Base-by-base conservation (phyloP, 2,113 vertebrate genomes). In the Macaca nemestrina region DNA sequence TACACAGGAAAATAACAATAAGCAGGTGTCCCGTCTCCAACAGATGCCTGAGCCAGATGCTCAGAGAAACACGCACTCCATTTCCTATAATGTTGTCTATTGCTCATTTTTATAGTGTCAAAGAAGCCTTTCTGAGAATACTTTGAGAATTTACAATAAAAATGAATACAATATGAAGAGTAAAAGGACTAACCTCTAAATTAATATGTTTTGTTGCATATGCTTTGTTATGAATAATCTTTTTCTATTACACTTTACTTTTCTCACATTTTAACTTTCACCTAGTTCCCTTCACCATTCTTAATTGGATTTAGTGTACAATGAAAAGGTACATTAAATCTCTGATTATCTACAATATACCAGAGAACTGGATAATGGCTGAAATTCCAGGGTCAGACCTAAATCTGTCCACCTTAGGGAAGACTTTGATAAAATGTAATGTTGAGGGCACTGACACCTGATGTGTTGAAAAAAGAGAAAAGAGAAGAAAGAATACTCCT, bases 11-110 rank as follows among this genome's bases (percentile, higher is more conserved):
- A 97, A 90, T 88, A 93, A 72, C 96, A 94, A 97, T 94, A 95
- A 95, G 84, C 90, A 90, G 38, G 70, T 95, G 80, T 81, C 70
- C 96, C 64, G 50, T 95, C 96, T 94, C 88, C 90, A 96, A 87
- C 97, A 97, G 97, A 97, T 96, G 97, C 67, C 82, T 40, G 12
- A 85, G 90, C 97, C 97, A 97, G 96, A 95, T 97, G 96, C 96
- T 97, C 59, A 64, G 40, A 95, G 72, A 85, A 97, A 93, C 45
- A 64, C 79, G 94, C 40, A 95, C 96, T 82, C 80, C n/a, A 50
- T 95, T 97, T 93, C 93, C 96, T 75, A 55, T 90, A 95, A 92
- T 93, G 83, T 45, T 32, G 30, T 81, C 95, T 90, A 90, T 67
- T 93, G 92, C 92, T 98, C 80, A 94, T 81, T 97, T 97, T 96